phyloP scores from a whole-genome alignment of 2,113 vertebrate species.

The Apteryx mantelli region DNA sequence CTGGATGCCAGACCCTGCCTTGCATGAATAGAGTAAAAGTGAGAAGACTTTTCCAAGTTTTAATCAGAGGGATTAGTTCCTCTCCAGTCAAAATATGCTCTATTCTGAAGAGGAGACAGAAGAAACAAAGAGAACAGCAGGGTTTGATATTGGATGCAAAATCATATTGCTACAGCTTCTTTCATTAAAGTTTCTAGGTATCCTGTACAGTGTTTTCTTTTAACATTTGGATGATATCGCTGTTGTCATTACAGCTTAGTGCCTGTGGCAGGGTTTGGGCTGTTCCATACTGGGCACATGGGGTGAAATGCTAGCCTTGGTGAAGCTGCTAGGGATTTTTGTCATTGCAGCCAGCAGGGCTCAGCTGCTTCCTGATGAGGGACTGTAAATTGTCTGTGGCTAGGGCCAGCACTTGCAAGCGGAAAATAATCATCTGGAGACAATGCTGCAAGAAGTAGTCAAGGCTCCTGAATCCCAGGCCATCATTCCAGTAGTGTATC shows the following conservation, averaged over 20 bases:
- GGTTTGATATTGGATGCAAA: background rate
- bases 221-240: background rate
- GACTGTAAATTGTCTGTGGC: background rate
- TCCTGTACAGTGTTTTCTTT: background rate
- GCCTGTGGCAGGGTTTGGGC: background rate
- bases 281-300: background rate
- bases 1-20: background rate
- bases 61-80: background rate
- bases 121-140: background rate
- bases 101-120: background rate
- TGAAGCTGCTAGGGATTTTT: background rate
- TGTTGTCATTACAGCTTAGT: background rate
- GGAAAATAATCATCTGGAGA: background rate
- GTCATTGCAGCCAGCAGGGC: background rate
- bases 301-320: background rate
- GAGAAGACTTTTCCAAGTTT: background rate
- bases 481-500: background rate
- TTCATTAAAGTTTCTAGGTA: background rate
- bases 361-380: background rate
- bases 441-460: background rate
- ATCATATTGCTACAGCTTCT: background rate
- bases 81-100: background rate
- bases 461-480: background rate
- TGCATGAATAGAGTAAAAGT: background rate
- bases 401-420: background rate